phyloP scores from a whole-genome alignment of 2,888 invertebrate genomes.

The Orgyia antiqua region DNA sequence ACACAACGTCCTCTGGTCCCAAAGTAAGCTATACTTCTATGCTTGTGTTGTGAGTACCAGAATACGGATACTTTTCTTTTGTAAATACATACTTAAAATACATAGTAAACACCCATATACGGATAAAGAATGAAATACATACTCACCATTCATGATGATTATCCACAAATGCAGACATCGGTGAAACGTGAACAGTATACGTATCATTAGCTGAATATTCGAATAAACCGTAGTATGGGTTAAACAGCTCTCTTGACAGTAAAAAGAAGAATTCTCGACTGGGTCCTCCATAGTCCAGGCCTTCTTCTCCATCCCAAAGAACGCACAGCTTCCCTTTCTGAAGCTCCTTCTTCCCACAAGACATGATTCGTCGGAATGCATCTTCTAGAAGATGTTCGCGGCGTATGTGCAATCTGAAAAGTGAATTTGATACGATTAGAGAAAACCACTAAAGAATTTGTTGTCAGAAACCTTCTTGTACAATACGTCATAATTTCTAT shows the following conservation, averaged over 20 bases:
- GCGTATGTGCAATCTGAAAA: constrained; percentile 90
- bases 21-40: too few relatives aligned
- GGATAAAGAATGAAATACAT: too few relatives aligned
- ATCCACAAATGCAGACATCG: constrained; percentile 97
- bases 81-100: too few relatives aligned
- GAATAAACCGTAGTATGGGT: constrained; percentile 98
- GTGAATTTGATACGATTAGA: neutral
- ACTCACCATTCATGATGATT: constrained; percentile 96
- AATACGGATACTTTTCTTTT: too few relatives aligned
- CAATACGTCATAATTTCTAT: too few relatives aligned
- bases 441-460: too few relatives aligned
- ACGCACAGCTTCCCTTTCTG: constrained; percentile 97
- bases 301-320: constrained; percentile 96
- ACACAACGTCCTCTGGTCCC: too few relatives aligned
- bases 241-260: constrained; percentile 97
- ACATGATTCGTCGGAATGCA: constrained; percentile 97
- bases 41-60: too few relatives aligned
- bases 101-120: too few relatives aligned
- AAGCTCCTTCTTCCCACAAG: constrained; percentile 95
- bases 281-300: constrained; percentile 98
- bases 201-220: constrained; percentile 99
- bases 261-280: constrained; percentile 98
- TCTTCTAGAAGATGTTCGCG: constrained; percentile 96
- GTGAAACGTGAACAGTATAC: constrained; percentile 96
- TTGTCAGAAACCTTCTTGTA: too few relatives aligned